These are phyloP conservation scores for Eleginops maclovinus DNA, from an alignment of 2,113 vertebrate species.

Conservation along the genomic window DNA sequence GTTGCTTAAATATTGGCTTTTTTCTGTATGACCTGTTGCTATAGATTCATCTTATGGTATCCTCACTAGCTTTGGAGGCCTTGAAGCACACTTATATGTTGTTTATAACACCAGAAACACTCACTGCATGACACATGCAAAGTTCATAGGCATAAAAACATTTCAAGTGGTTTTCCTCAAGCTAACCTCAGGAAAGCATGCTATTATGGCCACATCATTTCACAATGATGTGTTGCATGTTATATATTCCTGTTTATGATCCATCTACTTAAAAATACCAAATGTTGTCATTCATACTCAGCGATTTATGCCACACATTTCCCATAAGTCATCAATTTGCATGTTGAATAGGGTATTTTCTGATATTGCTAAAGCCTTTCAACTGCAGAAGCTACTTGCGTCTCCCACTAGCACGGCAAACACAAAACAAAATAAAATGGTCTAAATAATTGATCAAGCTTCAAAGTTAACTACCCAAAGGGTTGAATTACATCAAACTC, in stretches of 20 bases:
- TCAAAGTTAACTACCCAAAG: conserved; percentile 75
- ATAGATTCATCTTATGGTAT: conserved; percentile 23
- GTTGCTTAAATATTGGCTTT: neutral
- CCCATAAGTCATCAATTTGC: conserved; percentile 29
- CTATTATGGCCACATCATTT: conserved; percentile 12
- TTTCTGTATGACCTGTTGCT: neutral
- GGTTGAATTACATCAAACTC: conserved; percentile 76
- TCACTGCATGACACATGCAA: conserved; percentile 14
- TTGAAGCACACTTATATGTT: neutral
- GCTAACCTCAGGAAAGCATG: conserved; percentile 10
- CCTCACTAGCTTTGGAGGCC: neutral
- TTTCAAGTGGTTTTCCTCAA: conserved; percentile 32
- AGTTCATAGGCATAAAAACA: neutral
- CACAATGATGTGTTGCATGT: neutral
- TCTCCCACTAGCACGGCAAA: conserved; percentile 55
- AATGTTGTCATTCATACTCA: conserved; percentile 35
- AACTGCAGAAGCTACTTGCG: conserved; percentile 36
- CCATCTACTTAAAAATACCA: conserved; percentile 16
- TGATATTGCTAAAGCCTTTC: conserved; percentile 49
- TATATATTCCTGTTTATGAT: conserved; percentile 33
- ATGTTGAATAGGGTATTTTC: conserved; percentile 31
- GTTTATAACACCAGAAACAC: neutral
- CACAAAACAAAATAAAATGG: conserved; percentile 66
- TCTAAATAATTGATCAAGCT: conserved; percentile 78
- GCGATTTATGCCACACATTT: neutral